Conservation (phyloP, 2,113 vertebrate species). For the Aegithalos caudatus region DNA sequence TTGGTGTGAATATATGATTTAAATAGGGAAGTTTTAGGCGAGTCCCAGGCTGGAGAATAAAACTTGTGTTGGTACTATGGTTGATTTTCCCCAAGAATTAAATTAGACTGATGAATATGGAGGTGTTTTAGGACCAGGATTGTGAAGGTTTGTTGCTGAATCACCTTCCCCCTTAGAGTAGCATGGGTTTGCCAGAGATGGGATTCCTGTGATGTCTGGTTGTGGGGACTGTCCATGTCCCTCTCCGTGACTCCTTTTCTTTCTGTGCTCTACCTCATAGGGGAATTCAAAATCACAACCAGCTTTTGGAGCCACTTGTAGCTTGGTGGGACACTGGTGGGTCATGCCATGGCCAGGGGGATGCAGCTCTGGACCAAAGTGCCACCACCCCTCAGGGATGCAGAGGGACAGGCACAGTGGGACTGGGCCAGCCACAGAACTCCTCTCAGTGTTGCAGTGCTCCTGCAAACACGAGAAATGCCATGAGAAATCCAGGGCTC, state of each 20-base stretch:
- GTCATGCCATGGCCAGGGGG: fast-evolving
- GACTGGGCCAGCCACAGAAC: not conserved
- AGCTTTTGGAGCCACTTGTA: not conserved
- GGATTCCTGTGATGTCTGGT: not conserved
- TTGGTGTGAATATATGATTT: not conserved
- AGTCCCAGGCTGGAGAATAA: not conserved
- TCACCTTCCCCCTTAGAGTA: not conserved
- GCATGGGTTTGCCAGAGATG: fast-evolving
- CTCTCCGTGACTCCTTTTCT: not conserved
- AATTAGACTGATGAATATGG: not conserved
- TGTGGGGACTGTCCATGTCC: fast-evolving
- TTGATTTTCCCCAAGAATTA: not conserved
- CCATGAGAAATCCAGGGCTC: not conserved
- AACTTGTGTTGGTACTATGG: not conserved
- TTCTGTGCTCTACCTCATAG: fast-evolving
- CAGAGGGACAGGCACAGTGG: fast-evolving
- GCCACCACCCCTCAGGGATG: too few species aligned
- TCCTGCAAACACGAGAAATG: not conserved
- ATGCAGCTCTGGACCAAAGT: not conserved
- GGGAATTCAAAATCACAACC: not conserved
- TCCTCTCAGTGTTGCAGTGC: not conserved
- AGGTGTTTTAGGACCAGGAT: not conserved
- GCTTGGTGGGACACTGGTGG: not conserved
- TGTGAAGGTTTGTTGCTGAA: not conserved
- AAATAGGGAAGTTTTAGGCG: not conserved